Conservation (phyloP, 2,888 invertebrate genomes). For the Troides helena region DNA sequence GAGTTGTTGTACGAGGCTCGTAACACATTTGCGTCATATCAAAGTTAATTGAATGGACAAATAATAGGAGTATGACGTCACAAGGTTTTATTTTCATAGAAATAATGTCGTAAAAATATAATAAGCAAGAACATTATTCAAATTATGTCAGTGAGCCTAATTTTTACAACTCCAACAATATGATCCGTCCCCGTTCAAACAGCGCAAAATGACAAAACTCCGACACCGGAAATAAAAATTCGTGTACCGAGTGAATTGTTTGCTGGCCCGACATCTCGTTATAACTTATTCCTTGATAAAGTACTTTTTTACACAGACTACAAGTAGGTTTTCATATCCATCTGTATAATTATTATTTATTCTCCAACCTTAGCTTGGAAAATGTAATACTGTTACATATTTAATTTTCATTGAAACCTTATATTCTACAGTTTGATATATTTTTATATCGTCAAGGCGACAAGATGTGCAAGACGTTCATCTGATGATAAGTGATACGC, state of each 20-base stretch:
- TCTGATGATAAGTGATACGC: too few species aligned
- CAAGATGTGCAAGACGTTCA: too few species aligned
- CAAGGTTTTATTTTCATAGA: background rate
- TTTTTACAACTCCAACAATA: background rate
- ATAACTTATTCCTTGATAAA: slow-evolving; percentile 10
- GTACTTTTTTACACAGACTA: background rate
- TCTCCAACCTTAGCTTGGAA: too few species aligned
- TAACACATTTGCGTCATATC: background rate
- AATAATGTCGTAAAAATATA: background rate
- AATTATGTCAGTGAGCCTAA: slow-evolving; percentile 4
- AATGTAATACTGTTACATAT: too few species aligned
- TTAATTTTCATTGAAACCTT: too few species aligned
- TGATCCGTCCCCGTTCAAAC: slow-evolving; percentile 7
- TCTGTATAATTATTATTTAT: too few species aligned
- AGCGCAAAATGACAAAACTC: background rate
- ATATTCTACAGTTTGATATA: too few species aligned
- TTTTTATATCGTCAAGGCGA: too few species aligned
- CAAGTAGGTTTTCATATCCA: too few species aligned
- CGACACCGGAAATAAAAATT: slow-evolving; percentile 6
- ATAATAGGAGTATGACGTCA: background rate
- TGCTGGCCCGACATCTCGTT: background rate
- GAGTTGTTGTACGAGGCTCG: too few species aligned
- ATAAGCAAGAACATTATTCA: slow-evolving; percentile 1
- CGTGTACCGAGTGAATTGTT: background rate
- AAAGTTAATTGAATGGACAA: background rate